Conservation (phyloP, 2,888 invertebrate species). For the Phortica okadai region DNA sequence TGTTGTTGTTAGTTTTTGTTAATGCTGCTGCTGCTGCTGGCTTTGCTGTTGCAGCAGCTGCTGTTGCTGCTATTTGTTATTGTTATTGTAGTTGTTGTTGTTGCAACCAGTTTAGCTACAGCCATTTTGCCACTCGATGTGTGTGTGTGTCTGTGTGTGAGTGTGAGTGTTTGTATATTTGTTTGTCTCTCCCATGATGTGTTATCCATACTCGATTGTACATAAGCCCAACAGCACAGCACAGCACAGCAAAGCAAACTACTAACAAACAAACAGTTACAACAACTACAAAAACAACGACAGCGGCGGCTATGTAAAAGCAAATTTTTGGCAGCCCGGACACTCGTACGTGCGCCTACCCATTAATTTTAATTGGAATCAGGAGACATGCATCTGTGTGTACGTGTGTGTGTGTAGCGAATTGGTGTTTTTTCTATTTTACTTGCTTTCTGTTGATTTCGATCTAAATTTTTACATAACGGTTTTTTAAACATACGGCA, state of each 20-base stretch:
- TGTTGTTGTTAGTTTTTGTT: background rate
- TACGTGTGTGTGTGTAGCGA: too few relatives aligned
- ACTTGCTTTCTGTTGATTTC: too few relatives aligned
- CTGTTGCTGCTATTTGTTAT: background rate
- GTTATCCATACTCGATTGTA: background rate
- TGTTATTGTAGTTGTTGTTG: background rate
- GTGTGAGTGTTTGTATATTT: background rate
- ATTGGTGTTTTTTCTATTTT: too few relatives aligned
- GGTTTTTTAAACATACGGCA: too few relatives aligned
- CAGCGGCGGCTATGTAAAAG: background rate
- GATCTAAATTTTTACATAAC: too few relatives aligned
- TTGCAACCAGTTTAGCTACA: background rate
- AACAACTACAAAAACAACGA: background rate
- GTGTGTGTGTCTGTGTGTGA: too few relatives aligned
- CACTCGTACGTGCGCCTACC: background rate
- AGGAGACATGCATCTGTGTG: background rate
- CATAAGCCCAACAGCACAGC: background rate
- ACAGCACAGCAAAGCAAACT: background rate
- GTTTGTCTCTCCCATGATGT: conserved; percentile 1
- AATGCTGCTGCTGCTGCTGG: background rate
- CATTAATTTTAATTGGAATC: background rate
- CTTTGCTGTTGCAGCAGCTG: background rate
- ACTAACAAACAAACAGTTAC: background rate
- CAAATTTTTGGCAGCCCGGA: background rate
- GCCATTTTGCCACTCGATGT: background rate